Conservation (phyloP, 2,113 vertebrate species). For the Enhydra lutris region DNA sequence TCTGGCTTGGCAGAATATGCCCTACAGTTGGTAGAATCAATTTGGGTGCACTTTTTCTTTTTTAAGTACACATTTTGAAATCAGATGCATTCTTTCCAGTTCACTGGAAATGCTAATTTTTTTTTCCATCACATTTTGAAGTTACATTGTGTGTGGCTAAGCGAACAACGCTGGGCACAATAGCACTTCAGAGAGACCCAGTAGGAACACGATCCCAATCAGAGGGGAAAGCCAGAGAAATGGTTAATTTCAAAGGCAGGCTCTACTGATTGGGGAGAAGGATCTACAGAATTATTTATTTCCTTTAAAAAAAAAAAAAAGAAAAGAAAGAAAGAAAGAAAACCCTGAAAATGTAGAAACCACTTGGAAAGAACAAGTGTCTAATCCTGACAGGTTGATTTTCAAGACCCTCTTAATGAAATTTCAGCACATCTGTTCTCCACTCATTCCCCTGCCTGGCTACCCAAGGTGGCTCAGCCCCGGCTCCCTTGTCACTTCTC, state of each 20-base stretch:
- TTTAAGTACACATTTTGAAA: constrained; percentile 66
- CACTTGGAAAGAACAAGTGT: constrained; percentile 29
- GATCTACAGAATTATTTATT: constrained; percentile 48
- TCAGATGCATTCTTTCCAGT: constrained; percentile 66
- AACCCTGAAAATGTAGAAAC: constrained; percentile 26
- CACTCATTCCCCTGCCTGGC: fast-evolving
- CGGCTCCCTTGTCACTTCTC: neutral
- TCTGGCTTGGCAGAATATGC: neutral
- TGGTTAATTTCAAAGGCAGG: constrained; percentile 44
- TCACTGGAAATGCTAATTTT: constrained; percentile 67
- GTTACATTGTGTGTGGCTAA: constrained; percentile 54
- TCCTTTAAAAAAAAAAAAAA: neutral
- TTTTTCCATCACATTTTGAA: neutral
- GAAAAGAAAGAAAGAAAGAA: neutral
- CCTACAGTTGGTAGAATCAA: constrained; percentile 42
- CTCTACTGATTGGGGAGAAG: constrained; percentile 29
- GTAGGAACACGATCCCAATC: neutral
- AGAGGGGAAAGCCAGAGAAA: neutral
- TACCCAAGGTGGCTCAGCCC: fast-evolving
- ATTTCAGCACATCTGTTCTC: neutral
- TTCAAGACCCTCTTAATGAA: neutral
- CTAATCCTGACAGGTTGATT: constrained; percentile 30
- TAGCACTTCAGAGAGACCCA: neutral
- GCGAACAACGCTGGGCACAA: neutral
- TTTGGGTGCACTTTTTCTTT: constrained; percentile 21